Percentiles rank a stretch among this genome's conserved stretches.
Evolutionary conservation across 2,888 invertebrate genomes (phyloP).

Genomic region (Dicycla oo): DNA sequence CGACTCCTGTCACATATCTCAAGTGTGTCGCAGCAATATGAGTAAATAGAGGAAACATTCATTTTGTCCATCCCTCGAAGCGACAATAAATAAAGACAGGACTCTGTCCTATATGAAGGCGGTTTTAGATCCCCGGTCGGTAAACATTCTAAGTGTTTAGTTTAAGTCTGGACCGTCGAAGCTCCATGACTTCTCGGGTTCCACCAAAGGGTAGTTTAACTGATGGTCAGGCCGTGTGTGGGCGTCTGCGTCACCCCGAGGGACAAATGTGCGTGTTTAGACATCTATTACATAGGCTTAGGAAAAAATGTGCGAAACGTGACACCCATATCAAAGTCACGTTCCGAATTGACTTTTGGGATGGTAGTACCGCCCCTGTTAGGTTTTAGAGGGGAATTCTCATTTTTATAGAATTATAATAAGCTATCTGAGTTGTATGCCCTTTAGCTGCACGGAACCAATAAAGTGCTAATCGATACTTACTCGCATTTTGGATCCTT

Average conservation of each 20-base stretch:
- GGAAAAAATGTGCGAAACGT: conserved; percentile 59
- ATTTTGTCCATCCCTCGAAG: conserved; percentile 61
- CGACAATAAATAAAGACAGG: conserved; percentile 69
- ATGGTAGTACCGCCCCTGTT: conserved; percentile 9
- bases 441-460: conserved; percentile 6
- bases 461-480: conserved; percentile 7
- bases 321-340: conserved; percentile 59
- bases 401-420: conserved; percentile 6
- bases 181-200: conserved; percentile 67
- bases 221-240: conserved; percentile 66
- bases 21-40: conserved; percentile 46
- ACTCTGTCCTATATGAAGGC: conserved; percentile 57
- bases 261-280: conserved; percentile 61
- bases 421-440: background rate
- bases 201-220: conserved; percentile 57
- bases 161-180: conserved; percentile 64
- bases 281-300: conserved; percentile 63
- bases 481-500: background rate
- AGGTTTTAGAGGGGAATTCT: background rate
- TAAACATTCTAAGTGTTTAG: conserved; percentile 69
- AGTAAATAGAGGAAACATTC: conserved; percentile 64
- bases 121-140: conserved; percentile 55
- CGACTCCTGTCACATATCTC: conserved; percentile 55
- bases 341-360: conserved; percentile 52
- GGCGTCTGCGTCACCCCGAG: conserved; percentile 65